Evolutionary conservation across 92 coral and sea anemone species (phyloP), one percentile per base, ranked within the genome.

Genomic region (Montipora capitata): DNA sequence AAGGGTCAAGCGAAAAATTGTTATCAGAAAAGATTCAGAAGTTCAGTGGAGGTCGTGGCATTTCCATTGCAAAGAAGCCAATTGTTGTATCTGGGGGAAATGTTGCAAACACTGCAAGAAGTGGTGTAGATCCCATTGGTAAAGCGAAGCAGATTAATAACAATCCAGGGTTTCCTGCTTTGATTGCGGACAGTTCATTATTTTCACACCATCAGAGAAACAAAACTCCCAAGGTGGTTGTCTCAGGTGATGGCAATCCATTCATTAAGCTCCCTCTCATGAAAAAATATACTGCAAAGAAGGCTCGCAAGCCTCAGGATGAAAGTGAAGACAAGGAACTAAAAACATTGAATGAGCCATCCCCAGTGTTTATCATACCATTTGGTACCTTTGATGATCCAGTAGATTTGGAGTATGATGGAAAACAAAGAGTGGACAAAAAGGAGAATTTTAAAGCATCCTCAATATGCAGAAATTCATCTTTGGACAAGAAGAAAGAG

Each of bases 301-400:
- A n/a, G 14, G 15, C n/a, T 10, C 18, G 57, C 12, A 73, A 72
- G 15, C 27, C 63, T 80, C 79, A 56, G 12, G 16, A 20, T 52
- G 80, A 42, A 38, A 72, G 16, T 40, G 5, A 15, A 8, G 49
- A n/a, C n/a, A 40, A 73, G 38, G 42, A 48, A 12, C 41, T 2
- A 27, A 20, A 66, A 76, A 52, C 45, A 1, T 38, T 76, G 20
- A 66, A 64, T 40, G 92, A 81, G 49, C 87, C 91, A 0, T 87
- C 68, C 16, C 93, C 91, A 1, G 94, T 95, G 17, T 78, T 95
- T 16, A 93, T 95, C 35, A 95, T 95, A 69, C 98, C 98, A 1
- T 95, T 95, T 90, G 96, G 93, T 57, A 72, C 98, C 39, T 94
- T 95, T 61, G 98, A 95, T 91, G 98, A 95, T 56, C 98, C 98